Base-by-base conservation (phyloP, 35 echinoderm and acorn worm genomes). In the Amphiura filiformis region DNA sequence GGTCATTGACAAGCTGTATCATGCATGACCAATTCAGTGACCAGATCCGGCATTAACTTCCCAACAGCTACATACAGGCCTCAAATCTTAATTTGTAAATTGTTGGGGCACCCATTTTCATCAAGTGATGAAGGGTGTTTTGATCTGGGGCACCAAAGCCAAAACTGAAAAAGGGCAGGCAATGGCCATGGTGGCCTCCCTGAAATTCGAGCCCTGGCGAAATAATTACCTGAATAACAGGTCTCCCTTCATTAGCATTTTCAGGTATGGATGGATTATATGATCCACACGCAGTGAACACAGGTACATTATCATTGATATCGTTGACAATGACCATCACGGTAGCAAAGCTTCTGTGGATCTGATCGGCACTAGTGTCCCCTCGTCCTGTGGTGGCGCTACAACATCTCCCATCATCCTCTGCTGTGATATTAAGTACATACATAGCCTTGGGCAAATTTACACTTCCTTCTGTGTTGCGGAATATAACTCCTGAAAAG, bases 271-370 rank as follows among this genome's bases (percentile, higher is more conserved):
- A 18, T 30, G 92, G 89, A 36, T 31, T 22, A 49, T 98, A 98
- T 17, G 36, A 75, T 28, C 38, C 57, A 80, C 96, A 94, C 37
- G 94, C 79, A 28, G 38, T 56, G 77, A 98, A 98, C 7, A 40
- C 56, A 80, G 96, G 96, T 15, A 86, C 76, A 57, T 98, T 94
- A 82, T 98, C 90, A 39, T 98, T 98, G 41, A 98, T 78, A 64
- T 98, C 92, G 34, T 94, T 98, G 0, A 98, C 89, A 17, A 83
- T 33, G 44, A 98, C 89, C 9, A 41, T 47, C 9, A 94, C 96
- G 32, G 81, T 35, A 28, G 88, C 82, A 30, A 33, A n/a, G 23
- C 23, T 83, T 57, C 65, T 37, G 3, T 76, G 35, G 34, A 39
- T 34, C 11, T 47, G 5, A 47, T 17, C 41, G n/a, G n/a, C n/a